Percentiles rank a stretch among this genome's conserved stretches.
phyloP scores from a whole-genome alignment of 2,797 vertebrate genomes.

The Mormyrops boulengeri region DNA sequence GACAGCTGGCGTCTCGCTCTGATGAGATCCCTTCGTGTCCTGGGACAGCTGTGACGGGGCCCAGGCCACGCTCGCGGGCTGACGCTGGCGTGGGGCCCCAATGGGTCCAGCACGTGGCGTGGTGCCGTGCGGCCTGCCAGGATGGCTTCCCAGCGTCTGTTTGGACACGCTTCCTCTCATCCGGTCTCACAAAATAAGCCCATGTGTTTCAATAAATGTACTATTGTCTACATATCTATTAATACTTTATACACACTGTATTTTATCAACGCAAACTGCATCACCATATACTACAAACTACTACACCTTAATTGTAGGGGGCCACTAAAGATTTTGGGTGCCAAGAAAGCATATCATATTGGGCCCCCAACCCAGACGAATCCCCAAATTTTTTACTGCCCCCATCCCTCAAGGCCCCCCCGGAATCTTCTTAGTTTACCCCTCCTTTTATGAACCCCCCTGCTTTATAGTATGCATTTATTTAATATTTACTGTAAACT shows the following conservation, averaged over 20 bases:
- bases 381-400: background rate
- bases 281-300: background rate
- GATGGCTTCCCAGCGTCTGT: background rate
- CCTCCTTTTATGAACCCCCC: background rate
- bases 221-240: background rate
- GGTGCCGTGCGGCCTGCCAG: background rate
- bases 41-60: background rate
- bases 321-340: background rate
- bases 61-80: background rate
- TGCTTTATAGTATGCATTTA: background rate
- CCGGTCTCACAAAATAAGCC: background rate
- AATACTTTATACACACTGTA: background rate
- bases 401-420: background rate
- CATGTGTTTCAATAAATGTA: background rate
- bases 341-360: background rate
- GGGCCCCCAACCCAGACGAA: background rate
- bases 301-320: background rate
- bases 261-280: background rate
- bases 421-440: background rate
- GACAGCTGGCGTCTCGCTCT: constrained; percentile 34
- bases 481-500: background rate
- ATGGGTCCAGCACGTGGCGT: background rate
- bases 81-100: background rate
- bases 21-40: constrained; percentile 21
- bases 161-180: background rate